phyloP scores from a whole-genome alignment of 2,888 invertebrate species.

The Pharmacophagus antenor region DNA sequence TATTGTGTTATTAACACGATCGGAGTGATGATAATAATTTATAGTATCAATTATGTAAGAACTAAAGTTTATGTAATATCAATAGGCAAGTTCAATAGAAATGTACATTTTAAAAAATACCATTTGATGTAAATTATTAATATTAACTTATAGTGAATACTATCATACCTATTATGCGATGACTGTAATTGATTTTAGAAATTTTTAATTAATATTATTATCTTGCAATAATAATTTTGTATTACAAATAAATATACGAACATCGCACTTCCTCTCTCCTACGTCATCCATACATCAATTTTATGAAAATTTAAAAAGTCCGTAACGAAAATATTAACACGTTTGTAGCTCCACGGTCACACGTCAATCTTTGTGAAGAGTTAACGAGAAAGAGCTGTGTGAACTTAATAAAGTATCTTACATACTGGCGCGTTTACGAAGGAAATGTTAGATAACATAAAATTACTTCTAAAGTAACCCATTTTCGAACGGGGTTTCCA shows the following conservation, averaged over 20 bases:
- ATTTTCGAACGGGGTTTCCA: slow-evolving; percentile 53
- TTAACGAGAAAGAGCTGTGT: slow-evolving; percentile 48
- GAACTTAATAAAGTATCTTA: slow-evolving; percentile 60
- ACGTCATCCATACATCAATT: neutral
- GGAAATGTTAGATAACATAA: slow-evolving; percentile 46
- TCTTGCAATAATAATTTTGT: too few species aligned
- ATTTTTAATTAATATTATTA: too few species aligned
- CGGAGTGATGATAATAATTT: neutral
- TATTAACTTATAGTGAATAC: too few species aligned
- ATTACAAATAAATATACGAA: too few species aligned
- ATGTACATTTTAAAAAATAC: too few species aligned
- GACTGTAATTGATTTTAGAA: too few species aligned
- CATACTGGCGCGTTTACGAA: slow-evolving; percentile 39
- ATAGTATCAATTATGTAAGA: neutral
- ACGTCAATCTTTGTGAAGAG: slow-evolving; percentile 44
- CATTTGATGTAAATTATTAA: too few species aligned
- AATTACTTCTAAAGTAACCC: slow-evolving; percentile 65
- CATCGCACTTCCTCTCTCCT: too few species aligned
- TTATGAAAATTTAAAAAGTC: neutral
- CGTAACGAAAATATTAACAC: neutral
- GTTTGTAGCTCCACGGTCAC: slow-evolving; percentile 39
- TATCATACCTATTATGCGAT: too few species aligned
- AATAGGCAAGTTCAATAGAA: too few species aligned
- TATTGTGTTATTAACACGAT: too few species aligned
- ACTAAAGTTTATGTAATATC: too few species aligned